phyloP scores from a whole-genome alignment of 1,140 invertebrate species.

The Penaeus vannamei region DNA sequence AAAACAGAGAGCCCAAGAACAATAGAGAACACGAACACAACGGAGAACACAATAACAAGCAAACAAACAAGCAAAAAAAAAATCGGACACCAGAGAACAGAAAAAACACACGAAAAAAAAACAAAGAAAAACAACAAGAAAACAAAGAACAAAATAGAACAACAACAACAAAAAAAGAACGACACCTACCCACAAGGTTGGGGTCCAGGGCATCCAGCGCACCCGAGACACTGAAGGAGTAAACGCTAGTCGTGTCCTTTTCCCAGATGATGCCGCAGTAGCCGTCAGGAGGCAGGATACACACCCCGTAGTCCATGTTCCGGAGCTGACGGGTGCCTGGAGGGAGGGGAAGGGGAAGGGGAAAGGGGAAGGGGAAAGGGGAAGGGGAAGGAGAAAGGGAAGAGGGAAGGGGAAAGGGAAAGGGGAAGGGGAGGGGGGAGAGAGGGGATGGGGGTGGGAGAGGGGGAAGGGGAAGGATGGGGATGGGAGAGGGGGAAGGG shows the following conservation, averaged over 20 bases:
- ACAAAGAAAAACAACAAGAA: no score
- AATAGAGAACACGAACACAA: no score
- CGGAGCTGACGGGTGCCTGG: slow-evolving; percentile 81
- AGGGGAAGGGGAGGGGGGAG: no score
- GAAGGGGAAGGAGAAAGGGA: slow-evolving; percentile 46
- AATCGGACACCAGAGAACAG: no score
- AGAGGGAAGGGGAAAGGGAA: not conserved
- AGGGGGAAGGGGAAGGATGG: not conserved
- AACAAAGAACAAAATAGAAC: no score
- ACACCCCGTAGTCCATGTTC: slow-evolving; percentile 84
- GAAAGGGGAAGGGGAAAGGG: not conserved
- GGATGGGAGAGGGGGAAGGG: no score
- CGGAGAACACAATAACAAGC: no score
- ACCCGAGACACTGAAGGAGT: slow-evolving; percentile 81
- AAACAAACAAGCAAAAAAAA: no score
- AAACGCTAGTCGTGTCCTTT: slow-evolving; percentile 73
- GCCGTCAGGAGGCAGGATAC: slow-evolving; percentile 79
- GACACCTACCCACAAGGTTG: slow-evolving; percentile 72
- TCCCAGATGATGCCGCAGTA: slow-evolving; percentile 80
- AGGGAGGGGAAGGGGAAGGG: slow-evolving; percentile 35
- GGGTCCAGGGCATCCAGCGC: slow-evolving; percentile 76
- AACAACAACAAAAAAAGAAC: no score
- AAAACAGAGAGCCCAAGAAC: no score
- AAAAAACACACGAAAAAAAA: no score
- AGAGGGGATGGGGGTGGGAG: no score